phyloP scores from a whole-genome alignment of 2,888 invertebrate genomes.

The Hyalella azteca region DNA sequence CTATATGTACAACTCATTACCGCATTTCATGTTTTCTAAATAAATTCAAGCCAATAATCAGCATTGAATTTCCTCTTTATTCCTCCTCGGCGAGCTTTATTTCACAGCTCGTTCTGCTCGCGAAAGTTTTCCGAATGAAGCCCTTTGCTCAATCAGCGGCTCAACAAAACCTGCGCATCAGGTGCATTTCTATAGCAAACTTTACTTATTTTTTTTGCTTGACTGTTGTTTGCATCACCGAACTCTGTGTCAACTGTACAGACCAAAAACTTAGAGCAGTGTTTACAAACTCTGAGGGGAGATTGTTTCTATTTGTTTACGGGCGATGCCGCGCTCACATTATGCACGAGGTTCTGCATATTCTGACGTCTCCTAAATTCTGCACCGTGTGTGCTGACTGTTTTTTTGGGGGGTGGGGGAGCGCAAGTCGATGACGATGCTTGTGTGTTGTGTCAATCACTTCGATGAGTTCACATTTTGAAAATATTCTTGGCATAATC shows the following conservation, averaged over 20 bases:
- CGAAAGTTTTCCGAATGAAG: background rate
- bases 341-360: background rate
- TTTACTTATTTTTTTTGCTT: background rate
- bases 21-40: no score
- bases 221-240: conserved; percentile 2
- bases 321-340: background rate
- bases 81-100: no score
- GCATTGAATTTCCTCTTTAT: no score
- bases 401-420: no score
- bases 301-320: background rate
- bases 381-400: background rate
- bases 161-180: background rate
- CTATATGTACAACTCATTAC: no score
- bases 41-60: no score
- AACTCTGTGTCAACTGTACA: conserved; percentile 1
- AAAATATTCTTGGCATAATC: no score
- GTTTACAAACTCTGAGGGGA: background rate
- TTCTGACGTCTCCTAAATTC: background rate
- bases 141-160: conserved; percentile 20
- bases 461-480: no score
- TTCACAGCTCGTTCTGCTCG: background rate
- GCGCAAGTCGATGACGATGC: no score
- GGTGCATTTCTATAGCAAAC: conserved; percentile 21
- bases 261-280: background rate
- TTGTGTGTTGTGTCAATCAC: no score